Conservation (phyloP, 2,888 invertebrate species). For the Spicauda simplicius region DNA sequence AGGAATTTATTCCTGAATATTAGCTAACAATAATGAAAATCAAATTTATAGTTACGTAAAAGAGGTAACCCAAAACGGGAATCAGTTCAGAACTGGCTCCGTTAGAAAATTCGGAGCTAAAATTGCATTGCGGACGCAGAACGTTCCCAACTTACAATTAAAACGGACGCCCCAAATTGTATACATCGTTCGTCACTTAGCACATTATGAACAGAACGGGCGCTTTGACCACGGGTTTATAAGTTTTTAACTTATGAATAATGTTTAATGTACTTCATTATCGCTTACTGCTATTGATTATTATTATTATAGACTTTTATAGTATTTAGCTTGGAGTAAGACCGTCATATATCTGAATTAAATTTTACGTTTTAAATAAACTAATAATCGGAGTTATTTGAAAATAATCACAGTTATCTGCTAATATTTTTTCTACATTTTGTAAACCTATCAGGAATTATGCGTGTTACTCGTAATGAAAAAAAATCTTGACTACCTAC, state of each 20-base stretch:
- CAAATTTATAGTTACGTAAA: conserved; percentile 19
- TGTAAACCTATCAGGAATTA: no score
- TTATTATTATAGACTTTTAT: no score
- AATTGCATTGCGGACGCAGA: conserved; percentile 70
- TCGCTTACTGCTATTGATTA: no score
- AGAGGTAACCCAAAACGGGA: conserved; percentile 39
- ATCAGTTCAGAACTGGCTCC: conserved; percentile 20
- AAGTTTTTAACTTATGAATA: conserved; percentile 17
- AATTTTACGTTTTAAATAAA: no score
- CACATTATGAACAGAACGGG: conserved; percentile 40
- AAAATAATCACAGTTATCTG: no score
- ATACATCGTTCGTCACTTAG: conserved; percentile 84
- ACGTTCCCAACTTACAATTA: conserved; percentile 80
- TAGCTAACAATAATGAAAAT: conserved; percentile 9
- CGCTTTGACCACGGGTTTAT: conserved; percentile 25
- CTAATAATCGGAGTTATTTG: no score
- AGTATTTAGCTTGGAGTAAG: no score
- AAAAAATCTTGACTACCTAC: no score
- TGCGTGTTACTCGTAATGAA: no score
- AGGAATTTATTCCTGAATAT: neutral
- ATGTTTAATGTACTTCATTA: neutral
- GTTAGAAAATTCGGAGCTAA: conserved; percentile 62
- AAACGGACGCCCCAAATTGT: conserved; percentile 83
- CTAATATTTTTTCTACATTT: no score
- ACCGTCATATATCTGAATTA: no score